phyloP scores from a whole-genome alignment of 2,113 vertebrate species.

The Corythoichthys haematopterus region DNA sequence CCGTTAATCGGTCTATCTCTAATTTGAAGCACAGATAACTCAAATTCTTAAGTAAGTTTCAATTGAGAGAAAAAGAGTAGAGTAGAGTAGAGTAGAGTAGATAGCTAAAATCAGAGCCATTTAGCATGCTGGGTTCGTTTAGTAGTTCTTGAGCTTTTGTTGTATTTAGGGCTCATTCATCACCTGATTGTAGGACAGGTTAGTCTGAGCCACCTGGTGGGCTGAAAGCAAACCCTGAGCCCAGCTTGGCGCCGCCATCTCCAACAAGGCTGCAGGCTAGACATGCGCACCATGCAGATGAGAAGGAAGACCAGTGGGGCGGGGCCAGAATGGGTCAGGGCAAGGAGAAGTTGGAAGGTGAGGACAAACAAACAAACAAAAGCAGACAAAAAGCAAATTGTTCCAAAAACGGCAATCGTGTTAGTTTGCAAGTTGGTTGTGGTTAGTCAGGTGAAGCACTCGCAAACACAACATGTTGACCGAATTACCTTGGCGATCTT shows the following conservation, averaged over 20 bases:
- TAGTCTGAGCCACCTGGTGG: slow-evolving; percentile 98
- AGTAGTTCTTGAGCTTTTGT: too few relatives aligned
- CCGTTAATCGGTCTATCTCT: too few relatives aligned
- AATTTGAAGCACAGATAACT: too few relatives aligned
- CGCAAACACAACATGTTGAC: slow-evolving; percentile 4
- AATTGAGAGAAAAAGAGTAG: too few relatives aligned
- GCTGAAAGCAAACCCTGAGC: slow-evolving; percentile 98
- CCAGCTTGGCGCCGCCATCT: slow-evolving; percentile 96
- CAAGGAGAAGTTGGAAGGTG: not conserved
- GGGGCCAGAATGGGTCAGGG: not conserved
- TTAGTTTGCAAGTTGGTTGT: slow-evolving; percentile 9
- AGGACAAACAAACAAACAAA: slow-evolving; percentile 22
- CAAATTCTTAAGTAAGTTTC: too few relatives aligned
- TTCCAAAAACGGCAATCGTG: slow-evolving; percentile 38
- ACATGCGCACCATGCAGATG: slow-evolving; percentile 54
- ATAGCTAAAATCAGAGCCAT: too few relatives aligned
- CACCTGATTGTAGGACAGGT: slow-evolving; percentile 98
- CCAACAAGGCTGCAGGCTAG: slow-evolving; percentile 93
- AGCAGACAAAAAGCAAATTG: slow-evolving; percentile 7
- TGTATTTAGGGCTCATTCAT: slow-evolving; percentile 33
- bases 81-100: too few relatives aligned
- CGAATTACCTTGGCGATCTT: slow-evolving; percentile 91
- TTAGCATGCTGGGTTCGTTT: too few relatives aligned
- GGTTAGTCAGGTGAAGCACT: not conserved
- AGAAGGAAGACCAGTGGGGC: not conserved